These are phyloP conservation scores for Leptoclinus maculatus DNA, from an alignment of 2,797 vertebrate species.

Conservation along the genomic window DNA sequence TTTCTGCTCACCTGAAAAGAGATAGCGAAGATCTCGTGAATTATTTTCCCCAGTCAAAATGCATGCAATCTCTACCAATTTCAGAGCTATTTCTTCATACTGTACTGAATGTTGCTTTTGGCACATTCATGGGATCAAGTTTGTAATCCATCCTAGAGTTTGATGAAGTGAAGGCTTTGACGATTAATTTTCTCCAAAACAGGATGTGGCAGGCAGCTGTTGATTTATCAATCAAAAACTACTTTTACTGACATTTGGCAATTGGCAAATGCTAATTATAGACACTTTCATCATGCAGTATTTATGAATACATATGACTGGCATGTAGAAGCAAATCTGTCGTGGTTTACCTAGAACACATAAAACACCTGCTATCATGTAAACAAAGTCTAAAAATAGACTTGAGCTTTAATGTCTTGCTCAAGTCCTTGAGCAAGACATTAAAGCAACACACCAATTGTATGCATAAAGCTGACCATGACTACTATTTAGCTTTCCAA, in stretches of 20 bases:
- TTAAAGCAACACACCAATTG: background rate
- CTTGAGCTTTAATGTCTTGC: background rate
- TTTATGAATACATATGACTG: background rate
- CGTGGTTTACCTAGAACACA: background rate
- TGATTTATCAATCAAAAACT: conserved; percentile 5
- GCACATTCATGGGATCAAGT: background rate
- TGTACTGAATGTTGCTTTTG: background rate
- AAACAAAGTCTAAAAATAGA: background rate
- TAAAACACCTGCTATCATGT: background rate
- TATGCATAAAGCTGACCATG: background rate
- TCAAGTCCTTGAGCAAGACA: background rate
- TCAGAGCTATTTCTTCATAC: background rate
- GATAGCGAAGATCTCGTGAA: background rate
- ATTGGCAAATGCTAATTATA: conserved; percentile 7
- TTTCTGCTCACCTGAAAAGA: background rate
- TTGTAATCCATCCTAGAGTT: background rate
- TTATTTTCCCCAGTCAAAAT: background rate
- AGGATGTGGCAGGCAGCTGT: background rate
- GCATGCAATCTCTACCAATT: background rate
- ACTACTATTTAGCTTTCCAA: background rate
- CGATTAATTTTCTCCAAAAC: background rate
- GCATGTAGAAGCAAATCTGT: background rate
- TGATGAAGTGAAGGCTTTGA: background rate
- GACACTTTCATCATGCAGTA: conserved; percentile 23
- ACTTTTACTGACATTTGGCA: conserved; percentile 5